Conservation (phyloP, 2,888 invertebrate species). For the Agrilus cyanescens region DNA sequence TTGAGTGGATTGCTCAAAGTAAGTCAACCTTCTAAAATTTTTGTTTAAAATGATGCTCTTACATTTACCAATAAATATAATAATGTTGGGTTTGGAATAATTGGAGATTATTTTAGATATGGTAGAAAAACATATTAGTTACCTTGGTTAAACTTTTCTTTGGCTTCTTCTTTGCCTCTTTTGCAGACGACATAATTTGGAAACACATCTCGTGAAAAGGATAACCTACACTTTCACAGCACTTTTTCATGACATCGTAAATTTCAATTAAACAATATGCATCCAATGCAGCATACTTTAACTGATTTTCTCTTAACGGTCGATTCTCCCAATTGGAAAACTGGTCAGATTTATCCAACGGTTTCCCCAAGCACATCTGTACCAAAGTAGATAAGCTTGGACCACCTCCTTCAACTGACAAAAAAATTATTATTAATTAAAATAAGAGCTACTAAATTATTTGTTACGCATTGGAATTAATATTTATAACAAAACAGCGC, state of each 20-base stretch:
- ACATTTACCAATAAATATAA: too few relatives aligned
- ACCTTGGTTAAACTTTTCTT: conserved; percentile 20
- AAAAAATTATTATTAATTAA: too few relatives aligned
- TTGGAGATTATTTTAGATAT: too few relatives aligned
- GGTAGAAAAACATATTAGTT: too few relatives aligned
- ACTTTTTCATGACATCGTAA: conserved; percentile 50
- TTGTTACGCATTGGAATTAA: too few relatives aligned
- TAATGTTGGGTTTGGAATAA: too few relatives aligned
- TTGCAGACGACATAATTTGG: conserved; percentile 44
- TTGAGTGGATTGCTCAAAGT: too few relatives aligned
- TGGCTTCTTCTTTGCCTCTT: conserved; percentile 30
- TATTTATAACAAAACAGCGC: too few relatives aligned
- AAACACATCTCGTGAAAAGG: conserved; percentile 53
- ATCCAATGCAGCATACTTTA: conserved; percentile 78
- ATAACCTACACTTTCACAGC: conserved; percentile 39
- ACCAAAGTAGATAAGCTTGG: conserved; percentile 60
- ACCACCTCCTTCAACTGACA: conserved; percentile 14
- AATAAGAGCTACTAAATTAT: too few relatives aligned
- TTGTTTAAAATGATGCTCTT: too few relatives aligned
- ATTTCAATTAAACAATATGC: conserved; percentile 76
- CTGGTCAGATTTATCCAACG: conserved; percentile 78
- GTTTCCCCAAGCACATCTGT: conserved; percentile 60
- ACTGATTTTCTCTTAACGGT: conserved; percentile 66
- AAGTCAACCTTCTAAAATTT: too few relatives aligned
- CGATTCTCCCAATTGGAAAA: conserved; percentile 85